Evolutionary conservation across 2,888 invertebrate species (phyloP).

Genomic region (Heliconius ismenius): DNA sequence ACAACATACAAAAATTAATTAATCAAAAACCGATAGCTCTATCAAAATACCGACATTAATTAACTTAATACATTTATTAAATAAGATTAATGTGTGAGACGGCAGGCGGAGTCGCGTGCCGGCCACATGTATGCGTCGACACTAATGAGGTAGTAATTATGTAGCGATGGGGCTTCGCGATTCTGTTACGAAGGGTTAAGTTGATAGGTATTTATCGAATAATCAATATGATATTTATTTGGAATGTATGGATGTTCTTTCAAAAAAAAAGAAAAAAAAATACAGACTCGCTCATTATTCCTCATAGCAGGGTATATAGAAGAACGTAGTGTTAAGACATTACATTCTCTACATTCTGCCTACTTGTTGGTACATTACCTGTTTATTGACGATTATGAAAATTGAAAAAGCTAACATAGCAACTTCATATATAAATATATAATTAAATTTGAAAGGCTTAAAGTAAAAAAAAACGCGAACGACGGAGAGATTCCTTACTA

Average conservation of each 20-base stretch:
- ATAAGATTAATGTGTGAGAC: constrained; percentile 2
- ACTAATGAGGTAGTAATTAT: constrained; percentile 47
- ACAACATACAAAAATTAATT: neutral
- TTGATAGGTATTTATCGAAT: constrained; percentile 39
- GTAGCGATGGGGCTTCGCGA: constrained; percentile 48
- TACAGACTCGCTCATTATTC: too few relatives aligned
- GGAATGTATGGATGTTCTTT: constrained; percentile 9
- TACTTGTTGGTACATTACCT: too few relatives aligned
- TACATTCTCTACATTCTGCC: too few relatives aligned
- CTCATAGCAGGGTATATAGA: too few relatives aligned
- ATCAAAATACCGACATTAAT: neutral
- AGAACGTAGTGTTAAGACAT: too few relatives aligned
- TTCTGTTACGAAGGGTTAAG: constrained; percentile 50
- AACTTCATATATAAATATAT: neutral
- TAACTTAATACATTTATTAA: constrained; percentile 9
- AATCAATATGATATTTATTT: constrained; percentile 39
- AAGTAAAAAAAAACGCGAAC: neutral
- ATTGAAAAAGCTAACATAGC: neutral
- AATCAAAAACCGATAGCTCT: constrained; percentile 2
- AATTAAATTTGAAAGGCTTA: neutral
- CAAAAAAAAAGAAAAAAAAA: neutral
- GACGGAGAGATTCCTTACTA: neutral
- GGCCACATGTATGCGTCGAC: constrained; percentile 42
- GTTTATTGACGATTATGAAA: neutral
- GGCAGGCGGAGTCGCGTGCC: constrained; percentile 35